Conservation (phyloP, 2,113 vertebrate genomes). For the Salvator merianae region DNA sequence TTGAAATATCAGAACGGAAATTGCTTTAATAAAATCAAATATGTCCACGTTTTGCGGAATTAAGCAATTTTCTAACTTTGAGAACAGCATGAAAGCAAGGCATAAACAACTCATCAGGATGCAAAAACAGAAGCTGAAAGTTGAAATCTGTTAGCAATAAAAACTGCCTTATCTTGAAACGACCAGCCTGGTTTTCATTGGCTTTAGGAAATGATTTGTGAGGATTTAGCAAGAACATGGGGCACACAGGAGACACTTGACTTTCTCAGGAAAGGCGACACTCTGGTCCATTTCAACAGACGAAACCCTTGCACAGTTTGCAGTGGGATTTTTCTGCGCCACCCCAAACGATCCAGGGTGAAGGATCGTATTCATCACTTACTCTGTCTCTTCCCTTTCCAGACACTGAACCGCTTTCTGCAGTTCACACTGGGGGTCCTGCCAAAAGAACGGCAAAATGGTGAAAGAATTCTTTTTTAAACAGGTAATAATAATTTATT, state of each 20-base stretch:
- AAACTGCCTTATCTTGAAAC: neutral
- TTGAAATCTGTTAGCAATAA: neutral
- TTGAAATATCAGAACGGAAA: neutral
- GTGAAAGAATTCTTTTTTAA: neutral
- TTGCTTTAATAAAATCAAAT: neutral
- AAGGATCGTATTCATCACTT: constrained; percentile 63
- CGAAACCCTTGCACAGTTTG: constrained; percentile 71
- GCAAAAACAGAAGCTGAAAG: neutral
- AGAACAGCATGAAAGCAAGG: neutral
- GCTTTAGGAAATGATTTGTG: neutral
- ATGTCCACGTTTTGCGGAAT: neutral
- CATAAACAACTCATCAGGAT: neutral
- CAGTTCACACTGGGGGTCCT: constrained; percentile 72
- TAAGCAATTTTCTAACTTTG: neutral
- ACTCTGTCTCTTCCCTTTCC: constrained; percentile 65
- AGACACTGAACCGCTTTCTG: constrained; percentile 76
- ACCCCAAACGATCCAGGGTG: constrained; percentile 72
- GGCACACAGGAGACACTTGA: constrained; percentile 26
- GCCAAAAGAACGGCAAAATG: neutral
- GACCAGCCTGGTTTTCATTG: neutral
- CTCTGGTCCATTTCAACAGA: constrained; percentile 50
- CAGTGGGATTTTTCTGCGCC: constrained; percentile 78
- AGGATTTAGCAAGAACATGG: neutral
- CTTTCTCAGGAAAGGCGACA: constrained; percentile 70
- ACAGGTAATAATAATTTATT: neutral